Conservation (phyloP, 2,797 vertebrate species). For the Schizopygopsis malacanthus region DNA sequence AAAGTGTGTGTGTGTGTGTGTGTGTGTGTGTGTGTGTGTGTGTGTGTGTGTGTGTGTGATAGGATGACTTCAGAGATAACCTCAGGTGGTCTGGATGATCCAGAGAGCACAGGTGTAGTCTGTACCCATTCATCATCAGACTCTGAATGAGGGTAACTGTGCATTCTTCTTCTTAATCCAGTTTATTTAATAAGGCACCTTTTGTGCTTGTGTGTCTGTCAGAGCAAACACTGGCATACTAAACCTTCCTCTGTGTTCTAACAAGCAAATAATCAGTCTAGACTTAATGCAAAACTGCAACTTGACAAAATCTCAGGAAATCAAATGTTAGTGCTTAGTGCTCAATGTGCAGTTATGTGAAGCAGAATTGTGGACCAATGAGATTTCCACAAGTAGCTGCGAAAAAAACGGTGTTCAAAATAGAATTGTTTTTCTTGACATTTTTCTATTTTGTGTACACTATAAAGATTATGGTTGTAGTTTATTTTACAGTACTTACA, state of each 20-base stretch:
- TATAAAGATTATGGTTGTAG: no score
- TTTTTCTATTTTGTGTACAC: not conserved
- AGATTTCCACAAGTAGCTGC: not conserved
- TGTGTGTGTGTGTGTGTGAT: slow-evolving; percentile 16
- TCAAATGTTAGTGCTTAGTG: not conserved
- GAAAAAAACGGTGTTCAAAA: not conserved
- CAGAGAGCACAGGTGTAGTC: slow-evolving; percentile 52
- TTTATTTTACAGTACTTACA: no score
- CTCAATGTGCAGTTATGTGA: not conserved
- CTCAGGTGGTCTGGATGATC: slow-evolving; percentile 48
- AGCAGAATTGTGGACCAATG: not conserved
- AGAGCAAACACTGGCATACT: slow-evolving; percentile 5
- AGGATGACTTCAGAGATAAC: slow-evolving; percentile 59
- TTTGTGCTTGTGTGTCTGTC: slow-evolving; percentile 29
- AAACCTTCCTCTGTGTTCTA: slow-evolving; percentile 7
- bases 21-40: not conserved
- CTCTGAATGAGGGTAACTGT: slow-evolving; percentile 48
- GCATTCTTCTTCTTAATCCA: slow-evolving; percentile 16
- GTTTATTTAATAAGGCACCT: slow-evolving; percentile 8
- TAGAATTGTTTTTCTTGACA: not conserved
- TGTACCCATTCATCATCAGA: slow-evolving; percentile 40
- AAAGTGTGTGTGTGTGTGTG: not conserved
- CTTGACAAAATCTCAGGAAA: not conserved
- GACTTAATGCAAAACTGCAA: not conserved
- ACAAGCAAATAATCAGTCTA: slow-evolving; percentile 14